Evolutionary conservation across 1,140 invertebrate genomes (phyloP).

Genomic region (Lithobius niger): DNA sequence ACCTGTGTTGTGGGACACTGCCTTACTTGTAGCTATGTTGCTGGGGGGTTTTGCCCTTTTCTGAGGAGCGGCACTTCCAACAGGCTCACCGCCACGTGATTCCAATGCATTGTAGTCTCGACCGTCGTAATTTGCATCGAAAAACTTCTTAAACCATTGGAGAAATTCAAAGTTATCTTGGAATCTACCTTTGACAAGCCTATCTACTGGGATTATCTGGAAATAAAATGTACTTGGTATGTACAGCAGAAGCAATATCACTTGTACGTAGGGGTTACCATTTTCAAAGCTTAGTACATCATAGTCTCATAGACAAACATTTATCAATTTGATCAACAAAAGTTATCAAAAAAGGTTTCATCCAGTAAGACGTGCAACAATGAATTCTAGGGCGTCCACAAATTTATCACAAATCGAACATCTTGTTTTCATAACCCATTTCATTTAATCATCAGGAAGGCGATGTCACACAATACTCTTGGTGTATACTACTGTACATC

Average conservation of each 20-base stretch:
- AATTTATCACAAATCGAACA: not conserved
- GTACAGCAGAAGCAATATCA: not conserved
- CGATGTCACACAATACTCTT: no score
- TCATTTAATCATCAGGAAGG: no score
- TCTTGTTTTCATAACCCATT: not conserved
- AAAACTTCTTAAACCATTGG: slow-evolving; percentile 99
- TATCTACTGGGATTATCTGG: slow-evolving; percentile 94
- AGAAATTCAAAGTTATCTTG: slow-evolving; percentile 99
- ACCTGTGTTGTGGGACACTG: not conserved
- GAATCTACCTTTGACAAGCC: slow-evolving; percentile 92
- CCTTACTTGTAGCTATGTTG: slow-evolving; percentile 6
- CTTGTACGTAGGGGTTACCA: not conserved
- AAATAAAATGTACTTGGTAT: slow-evolving; percentile 20
- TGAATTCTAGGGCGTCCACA: not conserved
- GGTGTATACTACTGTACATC: no score
- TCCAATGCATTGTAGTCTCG: slow-evolving; percentile 83
- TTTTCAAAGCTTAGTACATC: not conserved
- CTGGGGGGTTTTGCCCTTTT: not conserved
- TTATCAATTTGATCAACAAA: not conserved
- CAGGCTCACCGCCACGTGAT: slow-evolving; percentile 57
- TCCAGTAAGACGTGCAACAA: not conserved
- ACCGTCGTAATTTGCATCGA: slow-evolving; percentile 98
- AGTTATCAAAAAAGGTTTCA: not conserved
- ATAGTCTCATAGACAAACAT: no score
- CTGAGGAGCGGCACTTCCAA: slow-evolving; percentile 25